Conservation (phyloP, 2,797 vertebrate species). For the Hafferia zeledoni region DNA sequence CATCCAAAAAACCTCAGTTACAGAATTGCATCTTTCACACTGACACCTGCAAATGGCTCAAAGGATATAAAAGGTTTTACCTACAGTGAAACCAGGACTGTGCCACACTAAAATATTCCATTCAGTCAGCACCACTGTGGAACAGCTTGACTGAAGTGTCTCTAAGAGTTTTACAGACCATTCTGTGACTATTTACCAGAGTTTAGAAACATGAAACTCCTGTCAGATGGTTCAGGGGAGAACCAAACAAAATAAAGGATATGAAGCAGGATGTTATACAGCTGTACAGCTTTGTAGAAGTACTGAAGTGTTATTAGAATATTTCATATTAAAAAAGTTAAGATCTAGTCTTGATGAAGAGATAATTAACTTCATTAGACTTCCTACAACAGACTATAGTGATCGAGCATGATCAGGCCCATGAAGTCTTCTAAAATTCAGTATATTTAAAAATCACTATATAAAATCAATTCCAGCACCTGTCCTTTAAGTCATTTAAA, state of each 20-base stretch:
- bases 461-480: background rate
- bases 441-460: background rate
- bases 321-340: background rate
- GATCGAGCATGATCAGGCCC: background rate
- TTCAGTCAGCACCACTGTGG: background rate
- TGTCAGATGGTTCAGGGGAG: background rate
- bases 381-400: background rate
- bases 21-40: background rate
- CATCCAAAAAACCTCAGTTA: background rate
- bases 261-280: background rate
- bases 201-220: background rate
- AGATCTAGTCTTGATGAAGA: background rate
- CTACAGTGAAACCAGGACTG: background rate
- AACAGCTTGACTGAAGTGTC: background rate
- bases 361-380: background rate
- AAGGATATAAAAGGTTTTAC: background rate
- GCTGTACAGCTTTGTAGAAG: background rate
- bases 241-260: background rate
- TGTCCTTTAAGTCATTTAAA: background rate
- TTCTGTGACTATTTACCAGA: background rate
- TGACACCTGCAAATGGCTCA: background rate
- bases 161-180: background rate
- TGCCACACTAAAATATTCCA: fast-evolving
- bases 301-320: background rate
- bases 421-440: background rate